Conservation (phyloP, 2,888 invertebrate species). For the Cryptocheilus praepositus region DNA sequence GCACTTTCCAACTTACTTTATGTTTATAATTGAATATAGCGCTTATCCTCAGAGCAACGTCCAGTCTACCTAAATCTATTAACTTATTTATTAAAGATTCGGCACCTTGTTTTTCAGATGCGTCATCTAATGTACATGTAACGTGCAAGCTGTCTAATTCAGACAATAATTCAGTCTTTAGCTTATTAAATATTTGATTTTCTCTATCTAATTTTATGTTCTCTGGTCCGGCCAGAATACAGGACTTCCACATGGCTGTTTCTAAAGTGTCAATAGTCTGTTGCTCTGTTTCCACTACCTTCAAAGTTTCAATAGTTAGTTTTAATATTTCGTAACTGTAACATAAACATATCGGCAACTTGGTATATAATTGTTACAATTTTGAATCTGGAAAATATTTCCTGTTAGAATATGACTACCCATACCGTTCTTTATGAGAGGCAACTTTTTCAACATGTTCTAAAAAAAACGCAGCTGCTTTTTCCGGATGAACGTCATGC, state of each 20-base stretch:
- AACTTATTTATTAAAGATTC: slow-evolving; percentile 76
- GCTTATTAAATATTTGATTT: slow-evolving; percentile 56
- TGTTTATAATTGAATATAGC: slow-evolving; percentile 69
- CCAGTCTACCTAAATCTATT: slow-evolving; percentile 78
- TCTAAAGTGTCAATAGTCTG: slow-evolving; percentile 66
- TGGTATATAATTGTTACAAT: neutral
- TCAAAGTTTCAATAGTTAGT: slow-evolving; percentile 65
- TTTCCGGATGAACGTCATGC: slow-evolving; percentile 79
- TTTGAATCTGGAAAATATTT: neutral
- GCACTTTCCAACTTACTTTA: slow-evolving; percentile 54
- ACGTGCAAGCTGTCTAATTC: slow-evolving; percentile 58
- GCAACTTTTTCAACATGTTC: slow-evolving; percentile 77
- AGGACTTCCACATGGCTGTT: slow-evolving; percentile 73
- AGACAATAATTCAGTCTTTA: slow-evolving; percentile 66
- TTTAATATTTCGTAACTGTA: slow-evolving; percentile 66
- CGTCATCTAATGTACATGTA: slow-evolving; percentile 56
- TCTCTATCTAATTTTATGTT: slow-evolving; percentile 58
- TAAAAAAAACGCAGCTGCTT: slow-evolving; percentile 81
- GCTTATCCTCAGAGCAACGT: slow-evolving; percentile 79
- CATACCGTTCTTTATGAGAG: slow-evolving; percentile 65
- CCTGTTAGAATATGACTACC: neutral
- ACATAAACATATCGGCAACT: slow-evolving; percentile 9
- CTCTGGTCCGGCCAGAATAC: slow-evolving; percentile 67
- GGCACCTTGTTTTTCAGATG: slow-evolving; percentile 57
- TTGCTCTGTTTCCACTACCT: slow-evolving; percentile 56